A percentile compares a stretch with the other conserved stretches of the same genome.
These are phyloP conservation scores for Helicoverpa assulta DNA, from an alignment of 2,888 invertebrate species.

Conservation along the genomic window DNA sequence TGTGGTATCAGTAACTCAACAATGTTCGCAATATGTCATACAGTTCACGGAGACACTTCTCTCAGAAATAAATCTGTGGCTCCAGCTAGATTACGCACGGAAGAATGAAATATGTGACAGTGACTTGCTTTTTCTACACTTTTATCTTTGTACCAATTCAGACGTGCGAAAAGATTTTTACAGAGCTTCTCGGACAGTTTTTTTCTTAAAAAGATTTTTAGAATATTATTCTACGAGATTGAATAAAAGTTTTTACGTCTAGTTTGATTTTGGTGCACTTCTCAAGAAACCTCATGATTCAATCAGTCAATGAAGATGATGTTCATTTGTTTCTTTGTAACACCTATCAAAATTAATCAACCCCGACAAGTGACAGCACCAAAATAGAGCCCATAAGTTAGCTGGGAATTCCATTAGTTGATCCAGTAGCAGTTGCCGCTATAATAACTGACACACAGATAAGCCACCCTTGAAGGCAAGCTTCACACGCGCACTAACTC, in stretches of 20 bases:
- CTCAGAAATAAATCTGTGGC: neutral
- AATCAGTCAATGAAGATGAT: neutral
- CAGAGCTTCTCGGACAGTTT: neutral
- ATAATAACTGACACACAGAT: constrained; percentile 44
- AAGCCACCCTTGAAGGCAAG: constrained; percentile 41
- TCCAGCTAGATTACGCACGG: neutral
- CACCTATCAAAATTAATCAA: neutral
- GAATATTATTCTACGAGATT: neutral
- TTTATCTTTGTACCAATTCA: constrained; percentile 1
- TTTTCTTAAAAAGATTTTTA: neutral
- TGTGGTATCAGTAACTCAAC: neutral
- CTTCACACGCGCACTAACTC: constrained; percentile 35
- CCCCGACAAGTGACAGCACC: neutral
- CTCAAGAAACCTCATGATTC: neutral
- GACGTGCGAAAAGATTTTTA: neutral
- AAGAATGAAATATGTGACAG: neutral
- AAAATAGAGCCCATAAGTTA: neutral
- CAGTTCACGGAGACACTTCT: neutral
- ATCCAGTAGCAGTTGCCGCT: constrained; percentile 34
- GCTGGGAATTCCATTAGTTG: constrained; percentile 7
- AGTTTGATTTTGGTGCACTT: neutral
- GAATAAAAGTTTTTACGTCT: neutral
- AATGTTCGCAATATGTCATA: neutral
- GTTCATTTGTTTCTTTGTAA: neutral
- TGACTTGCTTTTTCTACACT: constrained; percentile 2